Evolutionary conservation across 2,888 invertebrate species (phyloP).

Genomic region (Phyllotreta cruciferae): DNA sequence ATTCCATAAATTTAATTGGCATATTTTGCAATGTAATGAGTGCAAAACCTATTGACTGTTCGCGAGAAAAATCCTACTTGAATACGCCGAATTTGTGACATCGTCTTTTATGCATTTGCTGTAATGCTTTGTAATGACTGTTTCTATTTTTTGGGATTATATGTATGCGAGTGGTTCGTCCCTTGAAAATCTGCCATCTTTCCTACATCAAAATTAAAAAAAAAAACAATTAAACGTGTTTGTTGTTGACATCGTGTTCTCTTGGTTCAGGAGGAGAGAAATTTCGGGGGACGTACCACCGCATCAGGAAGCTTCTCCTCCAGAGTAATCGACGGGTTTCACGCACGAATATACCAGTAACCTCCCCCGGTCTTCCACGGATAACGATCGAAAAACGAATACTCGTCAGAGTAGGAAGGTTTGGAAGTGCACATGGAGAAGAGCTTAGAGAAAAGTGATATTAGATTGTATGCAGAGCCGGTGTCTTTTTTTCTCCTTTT

Average conservation of each 20-base stretch:
- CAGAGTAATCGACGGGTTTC: constrained; percentile 20
- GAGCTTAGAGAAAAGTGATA: constrained; percentile 29
- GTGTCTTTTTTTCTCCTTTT: constrained; percentile 7
- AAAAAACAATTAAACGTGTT: constrained; percentile 30
- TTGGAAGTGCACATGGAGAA: constrained; percentile 21
- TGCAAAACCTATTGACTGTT: no score
- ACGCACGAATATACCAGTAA: neutral
- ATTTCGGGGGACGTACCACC: constrained; percentile 51
- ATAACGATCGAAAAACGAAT: constrained; percentile 11
- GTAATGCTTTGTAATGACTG: constrained; percentile 51
- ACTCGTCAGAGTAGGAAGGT: constrained; percentile 23
- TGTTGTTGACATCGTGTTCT: constrained; percentile 42
- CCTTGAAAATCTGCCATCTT: constrained; percentile 44
- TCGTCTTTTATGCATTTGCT: constrained; percentile 40
- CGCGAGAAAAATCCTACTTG: no score
- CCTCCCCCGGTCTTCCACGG: constrained; percentile 23
- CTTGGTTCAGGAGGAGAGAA: constrained; percentile 53
- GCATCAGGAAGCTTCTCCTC: constrained; percentile 34
- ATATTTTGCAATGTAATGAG: no score
- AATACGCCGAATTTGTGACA: neutral
- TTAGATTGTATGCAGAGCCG: constrained; percentile 16
- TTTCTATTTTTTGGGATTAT: constrained; percentile 46
- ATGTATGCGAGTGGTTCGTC: constrained; percentile 56
- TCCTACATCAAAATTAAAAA: constrained; percentile 29
- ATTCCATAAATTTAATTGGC: no score